Evolutionary conservation across 2,113 vertebrate species (phyloP).

Genomic region (Naja naja): DNA sequence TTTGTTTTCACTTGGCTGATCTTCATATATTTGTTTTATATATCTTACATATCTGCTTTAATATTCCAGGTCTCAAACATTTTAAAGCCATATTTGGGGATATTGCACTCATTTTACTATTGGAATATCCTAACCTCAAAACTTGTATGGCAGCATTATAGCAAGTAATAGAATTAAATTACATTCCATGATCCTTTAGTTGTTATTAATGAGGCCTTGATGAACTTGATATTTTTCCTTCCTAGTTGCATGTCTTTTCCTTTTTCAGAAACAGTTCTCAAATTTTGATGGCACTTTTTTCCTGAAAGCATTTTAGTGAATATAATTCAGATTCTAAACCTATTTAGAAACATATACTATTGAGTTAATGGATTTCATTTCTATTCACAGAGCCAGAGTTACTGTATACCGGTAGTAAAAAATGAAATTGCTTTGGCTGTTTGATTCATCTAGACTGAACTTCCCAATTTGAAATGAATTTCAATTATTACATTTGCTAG

Average conservation of each 20-base stretch:
- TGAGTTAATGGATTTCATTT: neutral
- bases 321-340: neutral
- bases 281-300: neutral
- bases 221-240: slow-evolving; percentile 28
- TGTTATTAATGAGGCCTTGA: slow-evolving; percentile 30
- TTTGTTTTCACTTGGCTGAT: slow-evolving; percentile 31
- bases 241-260: neutral
- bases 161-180: neutral
- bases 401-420: neutral
- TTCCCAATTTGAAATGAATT: neutral
- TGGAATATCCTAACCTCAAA: neutral
- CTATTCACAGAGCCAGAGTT: neutral
- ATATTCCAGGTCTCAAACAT: neutral
- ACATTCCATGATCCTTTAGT: slow-evolving; percentile 17
- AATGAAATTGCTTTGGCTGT: neutral
- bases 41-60: slow-evolving; percentile 30
- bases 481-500: neutral
- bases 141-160: neutral
- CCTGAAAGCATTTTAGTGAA: neutral
- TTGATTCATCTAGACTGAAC: neutral
- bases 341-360: neutral
- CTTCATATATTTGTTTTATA: slow-evolving; percentile 13
- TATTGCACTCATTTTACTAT: neutral
- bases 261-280: neutral
- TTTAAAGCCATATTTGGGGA: neutral